Evolutionary conservation across 2,888 invertebrate genomes (phyloP), one percentile per base, ranked within the genome.

Genomic region (Oscheius myriophilus): DNA sequence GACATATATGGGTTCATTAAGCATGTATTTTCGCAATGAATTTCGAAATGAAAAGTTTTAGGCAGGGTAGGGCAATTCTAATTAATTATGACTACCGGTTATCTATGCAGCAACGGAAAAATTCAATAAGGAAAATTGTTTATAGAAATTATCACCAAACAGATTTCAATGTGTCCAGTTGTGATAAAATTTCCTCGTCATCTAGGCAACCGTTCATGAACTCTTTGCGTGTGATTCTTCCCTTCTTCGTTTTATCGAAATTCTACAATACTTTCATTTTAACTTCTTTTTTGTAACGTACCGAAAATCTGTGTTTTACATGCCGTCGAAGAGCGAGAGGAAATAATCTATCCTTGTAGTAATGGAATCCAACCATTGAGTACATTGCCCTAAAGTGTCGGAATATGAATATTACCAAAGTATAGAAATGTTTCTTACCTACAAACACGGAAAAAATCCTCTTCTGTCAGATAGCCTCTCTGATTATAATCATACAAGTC

Each of bases 401-500:
- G 16, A 42, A 33, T 16, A 2, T n/a, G 12, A 49, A 45, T 9
- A 42, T 4, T 23, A 25, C 4, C 9, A 41, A 41, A 49, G n/a
- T n/a, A n/a, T n/a, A n/a, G n/a, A n/a, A n/a, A n/a, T n/a, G n/a
- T n/a, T n/a, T n/a, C 42, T 21, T 23, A 69, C 72, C 57, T 63
- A 54, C 54, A 66, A 21, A 73, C 69, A 18, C 45, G n/a, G 16
- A 54, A 45, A 54, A 62, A 71, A 43, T 73, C 73, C n/a, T 73
- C 73, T 58, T 73, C 73, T 11, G 39, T 33, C 0, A 73, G 55
- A 46, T 71, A 73, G 41, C 70, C 71, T 41, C 71, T 62, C 41
- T 62, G 33, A 12, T 59, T 39, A 4, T 51, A 33, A 53, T 73
- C 73, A 53, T 73, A 73, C 9, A 73, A 54, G 59, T 71, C 66